Evolutionary conservation across 2,888 invertebrate genomes (phyloP).

Genomic region (Eremobia ochroleuca): DNA sequence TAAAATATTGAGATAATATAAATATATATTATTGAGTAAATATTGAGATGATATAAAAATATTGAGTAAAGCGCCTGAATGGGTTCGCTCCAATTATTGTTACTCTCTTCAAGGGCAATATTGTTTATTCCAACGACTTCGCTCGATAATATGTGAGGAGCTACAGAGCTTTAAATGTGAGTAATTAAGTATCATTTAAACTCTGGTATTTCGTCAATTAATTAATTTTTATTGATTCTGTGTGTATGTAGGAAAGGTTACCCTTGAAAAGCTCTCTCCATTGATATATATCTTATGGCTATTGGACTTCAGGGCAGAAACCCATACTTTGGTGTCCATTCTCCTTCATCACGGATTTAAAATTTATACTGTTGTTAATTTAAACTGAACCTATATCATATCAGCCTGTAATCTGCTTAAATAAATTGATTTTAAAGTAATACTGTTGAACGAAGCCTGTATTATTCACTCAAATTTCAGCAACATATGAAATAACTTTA

Average conservation of each 20-base stretch:
- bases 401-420: background rate
- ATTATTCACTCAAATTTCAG: background rate
- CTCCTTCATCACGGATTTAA: background rate
- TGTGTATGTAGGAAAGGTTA: background rate
- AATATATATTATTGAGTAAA: too few relatives aligned
- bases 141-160: background rate
- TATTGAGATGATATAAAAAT: too few relatives aligned
- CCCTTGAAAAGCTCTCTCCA: background rate
- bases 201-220: background rate
- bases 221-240: background rate
- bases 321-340: background rate
- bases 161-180: background rate
- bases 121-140: background rate
- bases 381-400: background rate
- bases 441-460: background rate
- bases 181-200: background rate
- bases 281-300: background rate
- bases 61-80: too few relatives aligned
- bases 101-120: background rate
- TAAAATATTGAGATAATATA: too few relatives aligned
- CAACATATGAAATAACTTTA: background rate
- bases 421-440: background rate
- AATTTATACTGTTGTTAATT: background rate
- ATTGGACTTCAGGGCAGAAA: background rate
- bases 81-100: too few relatives aligned